Conservation (phyloP, 2,113 vertebrate genomes). For the Engraulis encrasicolus region DNA sequence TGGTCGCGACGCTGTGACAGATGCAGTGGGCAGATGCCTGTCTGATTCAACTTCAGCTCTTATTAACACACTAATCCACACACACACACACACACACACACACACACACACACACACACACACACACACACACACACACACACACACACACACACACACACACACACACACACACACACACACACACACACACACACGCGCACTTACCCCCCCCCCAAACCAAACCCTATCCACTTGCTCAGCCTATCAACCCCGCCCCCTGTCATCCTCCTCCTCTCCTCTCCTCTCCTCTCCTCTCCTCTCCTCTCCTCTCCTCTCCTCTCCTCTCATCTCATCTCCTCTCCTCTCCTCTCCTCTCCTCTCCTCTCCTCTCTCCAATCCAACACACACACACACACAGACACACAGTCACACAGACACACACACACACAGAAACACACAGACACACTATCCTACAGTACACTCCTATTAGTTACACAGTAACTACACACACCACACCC, state of each 20-base stretch:
- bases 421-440: background rate
- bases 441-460: too few relatives aligned
- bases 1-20: conserved; percentile 29
- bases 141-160: too few relatives aligned
- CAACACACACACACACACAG: background rate
- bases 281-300: background rate
- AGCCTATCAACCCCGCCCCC: background rate
- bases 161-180: too few relatives aligned
- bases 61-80: conserved; percentile 39
- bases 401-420: background rate
- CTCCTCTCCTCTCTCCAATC: background rate
- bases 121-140: too few relatives aligned
- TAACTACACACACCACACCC: too few relatives aligned
- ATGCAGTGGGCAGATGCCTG: conserved; percentile 59
- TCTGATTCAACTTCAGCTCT: conserved; percentile 60
- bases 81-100: background rate
- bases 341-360: background rate
- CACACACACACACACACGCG: too few relatives aligned
- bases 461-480: too few relatives aligned
- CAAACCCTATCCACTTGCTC: background rate
- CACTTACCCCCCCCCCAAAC: too few relatives aligned
- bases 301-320: background rate
- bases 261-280: too few relatives aligned
- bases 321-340: background rate
- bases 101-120: background rate